Evolutionary conservation across 1,140 invertebrate genomes (phyloP), one percentile per base, ranked within the genome.

Genomic region (Oncopeltus fasciatus): DNA sequence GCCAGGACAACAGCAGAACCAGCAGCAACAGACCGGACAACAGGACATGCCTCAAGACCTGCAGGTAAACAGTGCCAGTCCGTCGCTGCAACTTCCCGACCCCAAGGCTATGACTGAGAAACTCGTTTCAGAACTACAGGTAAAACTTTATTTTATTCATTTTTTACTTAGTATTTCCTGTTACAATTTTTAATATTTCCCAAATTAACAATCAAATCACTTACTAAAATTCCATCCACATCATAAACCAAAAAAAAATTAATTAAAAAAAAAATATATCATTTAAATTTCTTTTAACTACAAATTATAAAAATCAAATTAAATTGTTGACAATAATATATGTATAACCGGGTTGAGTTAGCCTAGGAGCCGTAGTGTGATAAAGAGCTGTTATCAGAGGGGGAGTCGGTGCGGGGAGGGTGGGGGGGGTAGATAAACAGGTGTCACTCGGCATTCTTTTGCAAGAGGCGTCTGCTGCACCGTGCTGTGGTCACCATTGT

Each of bases 101-200:
- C 67, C 68, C 14, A 70, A 69, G 56, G 65, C 69, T 14, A 70
- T 70, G 67, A 70, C 68, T 9, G 69, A 70, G 49, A 70, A 70
- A 65, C 57, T 70, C 26, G 69, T 69, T 61, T 69, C 64, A 47
- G 69, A 70, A 65, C 61, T 70, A 38, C 69, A 70, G 69, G 69
- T 70, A 69, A 29, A 53, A 14, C 24, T 8, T 24, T 26, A 24
- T 24, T 1, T 24, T 24, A 26, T 53, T 27, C 16, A 24, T 53
- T 46, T n/a, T 46, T n/a, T n/a, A n/a, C n/a, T n/a, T n/a, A n/a
- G n/a, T n/a, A n/a, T n/a, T n/a, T n/a, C n/a, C n/a, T n/a, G n/a
- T n/a, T n/a, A n/a, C n/a, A n/a, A n/a, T n/a, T n/a, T n/a, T n/a
- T n/a, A n/a, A n/a, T n/a, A n/a, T n/a, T n/a, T n/a, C n/a, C n/a